These are phyloP conservation scores for Parazoanthus darwini DNA, from an alignment of 92 coral and sea anemone genomes.

Conservation along the genomic window DNA sequence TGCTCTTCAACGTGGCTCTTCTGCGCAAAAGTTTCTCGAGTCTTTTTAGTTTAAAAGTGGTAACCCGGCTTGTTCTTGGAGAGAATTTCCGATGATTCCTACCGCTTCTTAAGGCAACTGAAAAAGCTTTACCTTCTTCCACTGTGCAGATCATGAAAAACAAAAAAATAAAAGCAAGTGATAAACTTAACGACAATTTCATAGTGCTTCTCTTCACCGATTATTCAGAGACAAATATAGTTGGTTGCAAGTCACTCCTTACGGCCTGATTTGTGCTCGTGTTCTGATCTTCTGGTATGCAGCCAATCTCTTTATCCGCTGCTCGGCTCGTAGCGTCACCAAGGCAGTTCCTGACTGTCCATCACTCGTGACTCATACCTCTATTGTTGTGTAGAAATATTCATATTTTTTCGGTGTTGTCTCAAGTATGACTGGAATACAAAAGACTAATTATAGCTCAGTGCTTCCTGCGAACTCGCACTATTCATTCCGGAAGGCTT, in stretches of 20 bases:
- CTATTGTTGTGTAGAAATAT: conserved; percentile 8
- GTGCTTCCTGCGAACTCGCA: neutral
- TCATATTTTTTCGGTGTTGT: neutral
- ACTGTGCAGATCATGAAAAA: conserved; percentile 8
- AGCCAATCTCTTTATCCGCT: neutral
- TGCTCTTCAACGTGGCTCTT: neutral
- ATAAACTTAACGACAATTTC: conserved; percentile 19
- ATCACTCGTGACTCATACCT: conserved; percentile 2
- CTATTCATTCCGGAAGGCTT: neutral
- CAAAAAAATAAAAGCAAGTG: neutral
- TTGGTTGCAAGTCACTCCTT: neutral
- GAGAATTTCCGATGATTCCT: neutral
- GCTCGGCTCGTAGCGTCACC: neutral
- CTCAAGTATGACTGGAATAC: neutral
- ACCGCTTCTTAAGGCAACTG: neutral
- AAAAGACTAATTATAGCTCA: conserved; percentile 10
- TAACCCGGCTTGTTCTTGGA: conserved; percentile 12
- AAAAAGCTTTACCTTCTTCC: conserved; percentile 1
- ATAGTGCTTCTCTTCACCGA: neutral
- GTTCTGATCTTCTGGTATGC: conserved; percentile 5
- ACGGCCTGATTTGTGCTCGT: neutral
- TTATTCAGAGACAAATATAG: neutral
- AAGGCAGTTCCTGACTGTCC: neutral
- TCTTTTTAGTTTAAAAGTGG: neutral
- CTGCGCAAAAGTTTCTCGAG: neutral